Conservation (phyloP, 2,113 vertebrate species). For the Elanoides forficatus region DNA sequence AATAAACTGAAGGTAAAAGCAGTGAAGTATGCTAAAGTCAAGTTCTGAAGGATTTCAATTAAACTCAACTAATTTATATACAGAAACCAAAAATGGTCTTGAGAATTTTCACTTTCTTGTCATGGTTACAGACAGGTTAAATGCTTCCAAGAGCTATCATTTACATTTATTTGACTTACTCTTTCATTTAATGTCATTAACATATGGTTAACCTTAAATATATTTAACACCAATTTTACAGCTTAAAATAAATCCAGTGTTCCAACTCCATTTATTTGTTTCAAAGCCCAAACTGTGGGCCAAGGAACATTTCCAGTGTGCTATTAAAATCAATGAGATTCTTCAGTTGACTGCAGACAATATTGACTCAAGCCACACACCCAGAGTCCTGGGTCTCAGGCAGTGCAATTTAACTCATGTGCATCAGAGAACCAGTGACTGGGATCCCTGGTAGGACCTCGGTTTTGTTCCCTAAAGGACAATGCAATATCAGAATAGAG, state of each 20-base stretch:
- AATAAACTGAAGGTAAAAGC: slow-evolving; percentile 40
- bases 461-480: background rate
- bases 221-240: slow-evolving; percentile 20
- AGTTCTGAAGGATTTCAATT: background rate
- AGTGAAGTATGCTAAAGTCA: background rate
- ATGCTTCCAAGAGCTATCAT: slow-evolving; percentile 31
- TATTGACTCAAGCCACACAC: background rate
- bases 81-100: background rate
- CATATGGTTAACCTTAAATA: slow-evolving; percentile 41
- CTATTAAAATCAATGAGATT: background rate
- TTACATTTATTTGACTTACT: slow-evolving; percentile 25
- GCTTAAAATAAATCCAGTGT: background rate
- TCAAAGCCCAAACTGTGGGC: background rate
- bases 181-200: slow-evolving; percentile 48
- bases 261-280: background rate
- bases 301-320: background rate
- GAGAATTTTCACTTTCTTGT: slow-evolving; percentile 27
- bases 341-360: background rate
- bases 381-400: background rate
- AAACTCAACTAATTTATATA: background rate
- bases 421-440: background rate
- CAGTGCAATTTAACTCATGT: background rate
- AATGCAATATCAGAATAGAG: background rate
- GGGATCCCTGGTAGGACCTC: background rate
- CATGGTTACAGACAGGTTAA: background rate